Evolutionary conservation across 2,797 vertebrate genomes (phyloP).

Genomic region (Tokudaia tokunoshimensis): DNA sequence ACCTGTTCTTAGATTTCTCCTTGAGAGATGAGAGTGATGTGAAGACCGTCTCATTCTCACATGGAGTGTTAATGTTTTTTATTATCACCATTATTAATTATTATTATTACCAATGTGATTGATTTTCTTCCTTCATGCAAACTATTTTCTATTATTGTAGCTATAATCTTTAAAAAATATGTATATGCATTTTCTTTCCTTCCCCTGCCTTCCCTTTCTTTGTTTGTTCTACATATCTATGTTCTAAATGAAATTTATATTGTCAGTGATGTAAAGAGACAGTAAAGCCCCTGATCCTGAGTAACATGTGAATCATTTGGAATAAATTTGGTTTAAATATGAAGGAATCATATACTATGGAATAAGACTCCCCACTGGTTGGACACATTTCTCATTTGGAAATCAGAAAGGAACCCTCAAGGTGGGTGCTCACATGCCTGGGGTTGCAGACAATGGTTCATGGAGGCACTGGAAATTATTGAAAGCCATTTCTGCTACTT

Average conservation of each 20-base stretch:
- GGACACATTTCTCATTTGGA: neutral
- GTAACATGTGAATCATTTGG: neutral
- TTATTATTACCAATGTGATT: slow-evolving; percentile 31
- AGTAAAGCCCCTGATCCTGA: slow-evolving; percentile 1
- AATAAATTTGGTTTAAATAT: neutral
- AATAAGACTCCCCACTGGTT: neutral
- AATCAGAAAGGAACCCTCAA: neutral
- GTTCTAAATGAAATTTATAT: slow-evolving; percentile 34
- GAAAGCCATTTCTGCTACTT: neutral
- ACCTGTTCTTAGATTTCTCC: slow-evolving; percentile 37
- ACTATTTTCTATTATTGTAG: slow-evolving; percentile 41
- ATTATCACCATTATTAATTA: neutral
- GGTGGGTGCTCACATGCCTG: neutral
- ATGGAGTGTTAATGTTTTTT: slow-evolving; percentile 32
- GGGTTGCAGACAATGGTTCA: neutral
- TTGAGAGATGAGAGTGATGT: slow-evolving; percentile 48
- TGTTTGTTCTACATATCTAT: slow-evolving; percentile 31
- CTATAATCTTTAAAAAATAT: neutral
- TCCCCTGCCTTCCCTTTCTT: neutral
- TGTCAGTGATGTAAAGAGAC: slow-evolving; percentile 33
- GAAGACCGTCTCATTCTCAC: slow-evolving; percentile 5
- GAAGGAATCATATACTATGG: neutral
- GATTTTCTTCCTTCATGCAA: slow-evolving; percentile 13
- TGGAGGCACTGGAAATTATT: neutral
- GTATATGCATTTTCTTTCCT: neutral